Base-by-base conservation (phyloP, 1,140 invertebrate species). In the Nylanderia fulva region DNA sequence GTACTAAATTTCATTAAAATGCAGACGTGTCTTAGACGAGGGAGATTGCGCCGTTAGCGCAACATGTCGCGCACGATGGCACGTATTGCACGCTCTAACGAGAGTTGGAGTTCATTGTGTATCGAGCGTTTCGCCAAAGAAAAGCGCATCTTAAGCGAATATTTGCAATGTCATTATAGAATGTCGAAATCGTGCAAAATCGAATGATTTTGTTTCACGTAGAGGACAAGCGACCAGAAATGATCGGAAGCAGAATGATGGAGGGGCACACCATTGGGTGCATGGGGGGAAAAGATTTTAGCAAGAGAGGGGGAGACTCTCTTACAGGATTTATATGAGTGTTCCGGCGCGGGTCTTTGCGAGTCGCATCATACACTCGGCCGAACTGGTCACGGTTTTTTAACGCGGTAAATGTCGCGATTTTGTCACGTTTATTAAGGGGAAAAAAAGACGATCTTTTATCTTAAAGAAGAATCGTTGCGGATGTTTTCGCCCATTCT, bases 301-400 rank as follows among this genome's bases (percentile, higher is more conserved):
- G 27, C 2, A 8, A 11, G 61, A 84, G 69, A 74, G 74, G 80
- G 82, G 56, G 39, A 69, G 56, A 33, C 83, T 80, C 75, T 71
- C 85, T 61, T 42, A 56, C 84, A 54, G 84, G 74, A 85, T 84
- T 89, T 88, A 88, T 89, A 88, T 80, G 74, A 77, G 84, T 48
- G 52, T 58, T 74, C 82, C 63, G n/a, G 36, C 15, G 48, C 66
- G 36, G 56, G 27, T 72, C 52, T 82, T 77, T 82, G 58, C 77
- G 69, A 88, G 52, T 61, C 58, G 84, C 18, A 76, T 85, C 69
- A 60, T 63, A 60, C 80, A 42, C 21, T 8, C 56, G 45, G 15
- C 18, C 11, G 24, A 13, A 58, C 52, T 13, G 24, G 24, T 52
- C 21, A 15, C 33, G n/a, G n/a, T n/a, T n/a, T 79, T 79, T 39